Base-by-base conservation (phyloP, 2,797 vertebrate species). In the Acipenser transmontanus region DNA sequence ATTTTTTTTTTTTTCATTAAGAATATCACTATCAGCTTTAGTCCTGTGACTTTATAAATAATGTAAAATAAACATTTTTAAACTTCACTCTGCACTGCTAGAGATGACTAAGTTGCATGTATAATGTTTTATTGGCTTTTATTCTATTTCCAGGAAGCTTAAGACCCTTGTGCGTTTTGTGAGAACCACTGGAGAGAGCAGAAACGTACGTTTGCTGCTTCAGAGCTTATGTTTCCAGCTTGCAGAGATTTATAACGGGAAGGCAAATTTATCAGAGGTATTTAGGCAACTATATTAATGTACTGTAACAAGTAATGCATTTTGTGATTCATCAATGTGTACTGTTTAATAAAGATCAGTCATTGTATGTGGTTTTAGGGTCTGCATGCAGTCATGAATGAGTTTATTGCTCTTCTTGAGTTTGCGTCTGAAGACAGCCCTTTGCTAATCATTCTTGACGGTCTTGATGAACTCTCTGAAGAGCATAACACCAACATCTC, bases 381-480 rank as follows among this genome's bases (percentile, higher is more conserved):
- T 12, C 67, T 87, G 49, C 71, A 79, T 67, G 80, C 79, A 51
- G 66, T 89, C 61, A 64, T 78, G 51, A 82, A 81, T 59, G 87
- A 89, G 74, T 82, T 89, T 66, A 65, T 69, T 62, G 78, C 80
- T 2, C 76, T 90, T 66, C 50, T 90, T 73, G 80, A 74, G 59
- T 65, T 79, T 59, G 80, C 78, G 47, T 72, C 59, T 50, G 63
- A 73, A 4, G 76, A 78, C 34, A 73, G 69, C 12, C 81, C 78
- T 14, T 63, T 84, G 52, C 67, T 86, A 72, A 69, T 89, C 20
- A 69, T 80, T 34, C 65, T 89, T 69, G 87, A 90, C 61, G 86
- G 84, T 10, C 61, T 87, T 61, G 81, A 89, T 61, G 81, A 86
- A 64, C 76, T 88, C 56, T 86, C 75, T 13, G 83, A 86, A 70